A percentile compares a stretch with the other conserved stretches of the same genome.
These are phyloP conservation scores for Pyralis farinalis DNA, from an alignment of 2,888 invertebrate genomes.

Conservation along the genomic window DNA sequence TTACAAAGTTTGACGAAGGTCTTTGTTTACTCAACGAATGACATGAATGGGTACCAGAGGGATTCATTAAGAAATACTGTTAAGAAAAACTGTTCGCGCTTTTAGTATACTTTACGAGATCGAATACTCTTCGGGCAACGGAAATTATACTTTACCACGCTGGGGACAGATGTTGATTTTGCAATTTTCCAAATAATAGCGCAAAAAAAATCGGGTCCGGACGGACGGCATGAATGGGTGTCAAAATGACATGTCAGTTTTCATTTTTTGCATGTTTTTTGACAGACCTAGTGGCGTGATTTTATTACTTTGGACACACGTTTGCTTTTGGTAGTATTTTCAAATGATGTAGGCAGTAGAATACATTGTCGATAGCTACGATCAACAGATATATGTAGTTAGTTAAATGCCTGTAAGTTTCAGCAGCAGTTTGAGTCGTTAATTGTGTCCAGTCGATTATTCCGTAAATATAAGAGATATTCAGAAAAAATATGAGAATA, in stretches of 20 bases:
- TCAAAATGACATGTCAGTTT: slow-evolving; percentile 74
- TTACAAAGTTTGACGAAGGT: slow-evolving; percentile 56
- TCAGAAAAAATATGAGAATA: no score
- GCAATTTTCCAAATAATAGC: not conserved
- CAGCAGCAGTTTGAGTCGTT: no score
- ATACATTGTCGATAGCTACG: no score
- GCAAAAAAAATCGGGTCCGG: slow-evolving; percentile 36
- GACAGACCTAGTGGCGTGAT: slow-evolving; percentile 38
- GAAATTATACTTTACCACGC: slow-evolving; percentile 26
- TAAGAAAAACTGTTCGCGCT: slow-evolving; percentile 42
- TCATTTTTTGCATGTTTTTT: slow-evolving; percentile 59
- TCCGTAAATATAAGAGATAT: no score
- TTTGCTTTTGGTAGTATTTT: no score
- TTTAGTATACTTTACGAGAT: slow-evolving; percentile 22
- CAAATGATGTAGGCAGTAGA: no score
- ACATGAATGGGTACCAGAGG: slow-evolving; percentile 70
- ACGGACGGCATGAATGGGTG: slow-evolving; percentile 72
- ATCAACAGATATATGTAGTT: no score
- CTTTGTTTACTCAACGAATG: slow-evolving; percentile 71
- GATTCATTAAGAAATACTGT: slow-evolving; percentile 71
- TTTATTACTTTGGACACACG: slow-evolving; percentile 16
- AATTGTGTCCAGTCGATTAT: no score
- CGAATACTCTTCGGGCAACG: slow-evolving; percentile 1
- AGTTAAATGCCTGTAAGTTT: no score
- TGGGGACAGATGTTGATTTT: slow-evolving; percentile 19